These are phyloP conservation scores for Solea solea DNA, from an alignment of 2,113 vertebrate genomes.

Conservation along the genomic window DNA sequence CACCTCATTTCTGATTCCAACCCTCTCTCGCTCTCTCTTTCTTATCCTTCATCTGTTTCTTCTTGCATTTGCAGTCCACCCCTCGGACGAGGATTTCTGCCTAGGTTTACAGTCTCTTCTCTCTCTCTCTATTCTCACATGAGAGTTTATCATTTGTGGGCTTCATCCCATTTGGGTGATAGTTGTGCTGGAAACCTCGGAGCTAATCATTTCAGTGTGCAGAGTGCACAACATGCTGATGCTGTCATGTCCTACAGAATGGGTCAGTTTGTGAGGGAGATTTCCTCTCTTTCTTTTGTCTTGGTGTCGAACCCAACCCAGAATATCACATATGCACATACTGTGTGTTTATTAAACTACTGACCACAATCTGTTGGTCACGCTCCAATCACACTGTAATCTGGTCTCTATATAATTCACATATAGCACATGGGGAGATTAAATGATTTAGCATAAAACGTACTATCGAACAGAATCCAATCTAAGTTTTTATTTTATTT, in stretches of 20 bases:
- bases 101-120: constrained; percentile 22
- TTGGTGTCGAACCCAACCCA: no score
- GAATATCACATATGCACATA: no score
- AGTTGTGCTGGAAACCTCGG: constrained; percentile 32
- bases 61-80: constrained; percentile 19
- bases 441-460: neutral
- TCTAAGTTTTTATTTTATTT: neutral
- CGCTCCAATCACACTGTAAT: no score
- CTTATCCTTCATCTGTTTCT: constrained; percentile 17
- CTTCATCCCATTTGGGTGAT: constrained; percentile 39
- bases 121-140: neutral
- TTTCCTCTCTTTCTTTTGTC: no score
- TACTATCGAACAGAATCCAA: neutral
- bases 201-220: constrained; percentile 33
- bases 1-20: constrained; percentile 31
- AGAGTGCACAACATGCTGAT: no score
- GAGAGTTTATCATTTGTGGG: constrained; percentile 6
- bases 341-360: no score
- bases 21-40: neutral
- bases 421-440: neutral
- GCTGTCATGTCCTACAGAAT: no score
- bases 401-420: neutral
- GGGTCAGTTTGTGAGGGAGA: no score
- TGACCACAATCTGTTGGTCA: no score
- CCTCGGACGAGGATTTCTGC: neutral